Evolutionary conservation across 2,797 vertebrate genomes (phyloP), one percentile per base, ranked within the genome.

Genomic region (Serranus cabrilla): DNA sequence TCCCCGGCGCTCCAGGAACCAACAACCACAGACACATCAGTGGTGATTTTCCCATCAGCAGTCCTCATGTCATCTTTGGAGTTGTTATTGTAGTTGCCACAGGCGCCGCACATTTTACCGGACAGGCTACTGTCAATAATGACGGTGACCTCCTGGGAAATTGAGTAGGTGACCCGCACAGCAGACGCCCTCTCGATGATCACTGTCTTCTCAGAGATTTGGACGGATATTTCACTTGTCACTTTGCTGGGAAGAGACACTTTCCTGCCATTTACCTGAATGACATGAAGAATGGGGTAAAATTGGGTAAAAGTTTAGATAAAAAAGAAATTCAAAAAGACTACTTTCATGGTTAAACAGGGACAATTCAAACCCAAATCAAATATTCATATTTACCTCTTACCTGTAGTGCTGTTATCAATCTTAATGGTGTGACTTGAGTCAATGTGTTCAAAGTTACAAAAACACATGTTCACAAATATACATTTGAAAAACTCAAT

Each of bases 31-130:
- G 84, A 63, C 42, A 94, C 64, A 18, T 86, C 76, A 1, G 69
- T 52, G 37, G 83, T 67, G 23, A 74, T 70, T 67, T 84, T 87
- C 25, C 89, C 92, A 51, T 87, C 69, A 50, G 92, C 83, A 0
- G 78, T 71, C 49, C 0, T 81, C 84, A 92, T 55, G 46, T 96
- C 94, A 54, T 95, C 94, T 55, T 75, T 71, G 43, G 57, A 45
- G 67, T 94, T 34, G 13, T 90, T 55, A 0, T 95, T 94, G 72
- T 93, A 95, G 91, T 96, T 96, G 49, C 95, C 95, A n/a, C 96
- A 96, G 56, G 93, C 93, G 0, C 96, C 95, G 4, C 95, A 96
- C 64, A 95, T 67, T 67, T 80, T 77, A 27, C 81, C 81, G 1
- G 78, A 76, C n/a, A 96, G 85, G 39, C 31, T 69, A 1, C 56